Evolutionary conservation across 2,113 vertebrate species (phyloP).

Genomic region (Malurus alboscapulatus): DNA sequence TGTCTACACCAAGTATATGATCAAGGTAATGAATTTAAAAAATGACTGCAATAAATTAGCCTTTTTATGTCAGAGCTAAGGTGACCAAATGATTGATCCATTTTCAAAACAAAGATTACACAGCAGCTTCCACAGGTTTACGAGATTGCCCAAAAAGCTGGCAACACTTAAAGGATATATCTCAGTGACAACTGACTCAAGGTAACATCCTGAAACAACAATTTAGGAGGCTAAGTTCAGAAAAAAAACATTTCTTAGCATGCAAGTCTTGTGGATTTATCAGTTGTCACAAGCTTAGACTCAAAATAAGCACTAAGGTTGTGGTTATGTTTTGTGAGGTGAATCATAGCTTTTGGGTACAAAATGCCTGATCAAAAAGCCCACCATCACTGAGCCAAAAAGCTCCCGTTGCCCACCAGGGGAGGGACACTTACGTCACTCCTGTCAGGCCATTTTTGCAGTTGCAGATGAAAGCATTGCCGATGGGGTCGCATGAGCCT

Average conservation of each 20-base stretch:
- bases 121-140: neutral
- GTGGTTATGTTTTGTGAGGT: neutral
- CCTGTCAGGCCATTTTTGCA: constrained; percentile 91
- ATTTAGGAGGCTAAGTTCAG: neutral
- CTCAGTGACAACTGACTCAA: neutral
- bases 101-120: neutral
- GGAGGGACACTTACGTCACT: constrained; percentile 83
- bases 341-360: neutral
- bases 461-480: constrained; percentile 91
- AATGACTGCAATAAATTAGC: neutral
- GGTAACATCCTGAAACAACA: neutral
- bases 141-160: neutral
- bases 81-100: neutral
- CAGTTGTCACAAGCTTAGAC: neutral
- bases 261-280: neutral
- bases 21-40: neutral
- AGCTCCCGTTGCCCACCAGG: neutral
- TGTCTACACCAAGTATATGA: neutral
- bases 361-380: neutral
- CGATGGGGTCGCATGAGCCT: constrained; percentile 88
- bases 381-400: neutral
- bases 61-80: neutral
- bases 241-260: neutral
- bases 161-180: neutral
- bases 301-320: neutral